Evolutionary conservation across 1,140 invertebrate species (phyloP), one percentile per base, ranked within the genome.

Genomic region (Anastrepha ludens): DNA sequence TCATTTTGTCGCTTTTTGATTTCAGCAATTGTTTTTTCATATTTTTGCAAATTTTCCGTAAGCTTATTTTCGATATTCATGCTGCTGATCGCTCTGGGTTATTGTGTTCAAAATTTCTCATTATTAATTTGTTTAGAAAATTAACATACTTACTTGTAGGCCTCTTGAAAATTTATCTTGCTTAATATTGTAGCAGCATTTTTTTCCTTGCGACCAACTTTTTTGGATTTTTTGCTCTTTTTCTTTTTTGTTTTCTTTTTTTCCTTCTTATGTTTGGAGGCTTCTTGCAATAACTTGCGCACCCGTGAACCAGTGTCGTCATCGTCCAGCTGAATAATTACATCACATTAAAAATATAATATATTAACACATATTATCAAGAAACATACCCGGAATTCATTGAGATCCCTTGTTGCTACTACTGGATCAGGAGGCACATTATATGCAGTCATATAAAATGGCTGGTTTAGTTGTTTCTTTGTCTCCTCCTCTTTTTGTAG

Each of bases 231-330:
- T 70, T 95, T 94, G 20, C 78, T 67, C 81, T 88, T 88, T 87
- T 88, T 88, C 85, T 94, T 94, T 89, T 95, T 95, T 89, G 95
- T 95, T 3, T 94, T 94, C 62, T 94, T 94, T 88, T 96, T 96
- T 89, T 96, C 96, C 91, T 96, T 97, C 88, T 97, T 97, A 94
- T 96, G 97, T 90, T 96, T 96, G 60, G 95, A 95, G 9, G 96
- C 96, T 90, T 97, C 97, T 89, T 97, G 96, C 67, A 98, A 93
- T 90, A 97, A 97, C 91, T 97, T 97, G 3, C 96, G 94, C 59
- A 98, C 96, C 94, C 97, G 97, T 81, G 96, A 95, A 91, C 97
- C 96, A 90, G 97, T 97, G 92, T 97, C 97, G 0, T 96, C 96
- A 90, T 97, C 97, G 89, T 96, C 95, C 41, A 97, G 95, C 94